Evolutionary conservation across 2,888 invertebrate genomes (phyloP).

Genomic region (Cheilosia variabilis): DNA sequence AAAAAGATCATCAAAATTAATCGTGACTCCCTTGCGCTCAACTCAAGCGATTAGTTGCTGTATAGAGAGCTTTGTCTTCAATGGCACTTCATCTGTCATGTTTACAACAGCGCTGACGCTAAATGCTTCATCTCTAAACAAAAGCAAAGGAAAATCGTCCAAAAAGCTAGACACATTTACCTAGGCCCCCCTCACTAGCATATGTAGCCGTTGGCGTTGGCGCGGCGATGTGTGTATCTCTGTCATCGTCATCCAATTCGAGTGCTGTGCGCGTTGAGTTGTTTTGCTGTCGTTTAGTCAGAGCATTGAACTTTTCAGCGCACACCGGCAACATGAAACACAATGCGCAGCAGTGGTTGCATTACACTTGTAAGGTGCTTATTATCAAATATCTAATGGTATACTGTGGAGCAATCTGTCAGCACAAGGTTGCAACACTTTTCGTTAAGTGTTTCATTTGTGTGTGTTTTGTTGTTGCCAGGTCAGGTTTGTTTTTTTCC

Average conservation of each 20-base stretch:
- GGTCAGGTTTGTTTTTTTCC: slow-evolving; percentile 8
- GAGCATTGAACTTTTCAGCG: slow-evolving; percentile 52
- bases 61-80: slow-evolving; percentile 6
- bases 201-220: background rate
- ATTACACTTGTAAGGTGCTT: slow-evolving; percentile 69
- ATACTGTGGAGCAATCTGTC: slow-evolving; percentile 56
- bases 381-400: slow-evolving; percentile 45
- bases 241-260: slow-evolving; percentile 39
- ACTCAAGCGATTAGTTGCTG: slow-evolving; percentile 26
- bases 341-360: slow-evolving; percentile 58
- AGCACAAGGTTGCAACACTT: slow-evolving; percentile 49
- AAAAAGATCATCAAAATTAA: slow-evolving; percentile 8
- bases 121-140: slow-evolving; percentile 40
- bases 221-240: slow-evolving; percentile 33
- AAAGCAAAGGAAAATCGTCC: slow-evolving; percentile 5
- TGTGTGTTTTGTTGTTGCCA: slow-evolving; percentile 15
- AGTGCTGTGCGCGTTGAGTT: slow-evolving; percentile 37
- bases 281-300: slow-evolving; percentile 46
- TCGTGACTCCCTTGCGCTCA: slow-evolving; percentile 2
- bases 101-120: slow-evolving; percentile 42
- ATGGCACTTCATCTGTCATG: slow-evolving; percentile 53
- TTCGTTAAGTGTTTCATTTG: background rate
- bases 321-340: slow-evolving; percentile 67
- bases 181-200: background rate
- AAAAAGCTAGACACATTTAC: background rate